Conservation (phyloP, 2,888 invertebrate genomes). For the Amphipyra tragopoginis region DNA sequence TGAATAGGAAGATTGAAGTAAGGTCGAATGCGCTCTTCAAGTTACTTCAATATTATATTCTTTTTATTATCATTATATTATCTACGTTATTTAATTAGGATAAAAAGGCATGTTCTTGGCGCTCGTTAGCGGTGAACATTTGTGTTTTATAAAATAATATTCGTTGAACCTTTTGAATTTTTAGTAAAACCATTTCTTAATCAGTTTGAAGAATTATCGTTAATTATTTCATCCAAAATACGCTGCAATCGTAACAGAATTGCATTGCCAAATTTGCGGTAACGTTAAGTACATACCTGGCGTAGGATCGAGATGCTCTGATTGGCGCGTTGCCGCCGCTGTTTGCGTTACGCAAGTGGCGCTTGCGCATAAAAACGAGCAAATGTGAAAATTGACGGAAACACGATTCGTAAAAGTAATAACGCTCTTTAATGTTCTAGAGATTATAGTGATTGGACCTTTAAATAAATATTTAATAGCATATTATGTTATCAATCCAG, state of each 20-base stretch:
- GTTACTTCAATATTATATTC: constrained; percentile 25
- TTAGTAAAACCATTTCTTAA: neutral
- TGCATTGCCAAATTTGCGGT: constrained; percentile 60
- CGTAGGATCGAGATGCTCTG: constrained; percentile 78
- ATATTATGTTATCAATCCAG: neutral
- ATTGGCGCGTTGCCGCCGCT: constrained; percentile 73
- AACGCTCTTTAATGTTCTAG: constrained; percentile 4
- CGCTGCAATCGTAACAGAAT: constrained; percentile 39
- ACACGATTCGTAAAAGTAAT: constrained; percentile 23
- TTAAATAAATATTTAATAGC: too few relatives aligned
- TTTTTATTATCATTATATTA: constrained; percentile 18
- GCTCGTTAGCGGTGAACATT: too few relatives aligned
- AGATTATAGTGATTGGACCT: too few relatives aligned
- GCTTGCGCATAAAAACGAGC: constrained; percentile 63
- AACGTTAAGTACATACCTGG: constrained; percentile 53
- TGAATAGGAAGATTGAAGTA: constrained; percentile 64
- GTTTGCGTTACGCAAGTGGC: constrained; percentile 66
- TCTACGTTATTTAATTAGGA: constrained; percentile 13
- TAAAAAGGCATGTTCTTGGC: neutral
- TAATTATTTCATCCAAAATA: constrained; percentile 27
- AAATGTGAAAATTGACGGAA: constrained; percentile 50
- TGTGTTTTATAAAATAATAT: too few relatives aligned
- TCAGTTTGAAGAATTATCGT: neutral
- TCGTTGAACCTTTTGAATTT: too few relatives aligned
- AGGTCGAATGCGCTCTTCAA: constrained; percentile 41